These are phyloP conservation scores for Xenopus petersii DNA, from an alignment of 2,797 vertebrate species.

Conservation along the genomic window DNA sequence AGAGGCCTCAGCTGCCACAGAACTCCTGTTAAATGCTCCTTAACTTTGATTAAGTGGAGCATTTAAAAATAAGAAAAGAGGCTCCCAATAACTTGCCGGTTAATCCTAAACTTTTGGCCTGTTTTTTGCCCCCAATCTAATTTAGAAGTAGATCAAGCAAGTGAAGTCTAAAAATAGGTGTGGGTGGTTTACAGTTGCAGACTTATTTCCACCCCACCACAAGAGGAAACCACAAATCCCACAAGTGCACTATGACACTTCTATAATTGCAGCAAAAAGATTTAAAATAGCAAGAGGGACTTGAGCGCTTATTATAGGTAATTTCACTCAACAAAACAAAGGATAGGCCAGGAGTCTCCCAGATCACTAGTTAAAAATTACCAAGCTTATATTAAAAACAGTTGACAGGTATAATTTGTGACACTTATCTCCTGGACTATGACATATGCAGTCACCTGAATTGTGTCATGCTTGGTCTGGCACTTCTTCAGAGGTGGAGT, in stretches of 20 bases:
- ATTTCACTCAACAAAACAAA: too few relatives aligned
- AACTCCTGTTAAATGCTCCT: neutral
- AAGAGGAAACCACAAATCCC: constrained; percentile 39
- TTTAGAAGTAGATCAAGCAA: neutral
- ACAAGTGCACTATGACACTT: neutral
- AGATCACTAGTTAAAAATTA: too few relatives aligned
- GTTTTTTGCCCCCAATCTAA: neutral
- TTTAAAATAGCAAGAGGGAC: too few relatives aligned
- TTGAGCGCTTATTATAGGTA: too few relatives aligned
- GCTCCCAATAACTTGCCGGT: neutral
- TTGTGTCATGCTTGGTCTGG: too few relatives aligned
- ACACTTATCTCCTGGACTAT: too few relatives aligned
- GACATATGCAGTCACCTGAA: too few relatives aligned
- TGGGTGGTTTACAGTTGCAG: neutral
- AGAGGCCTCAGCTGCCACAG: neutral
- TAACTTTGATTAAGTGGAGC: neutral
- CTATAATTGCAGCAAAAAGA: too few relatives aligned
- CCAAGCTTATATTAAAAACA: too few relatives aligned
- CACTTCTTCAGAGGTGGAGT: too few relatives aligned
- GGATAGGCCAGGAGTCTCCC: too few relatives aligned
- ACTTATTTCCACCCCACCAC: neutral
- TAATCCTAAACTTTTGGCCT: neutral
- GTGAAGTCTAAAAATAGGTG: neutral
- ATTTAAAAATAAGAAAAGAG: neutral
- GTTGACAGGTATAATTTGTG: too few relatives aligned